Evolutionary conservation across 2,888 invertebrate genomes (phyloP), one percentile per base, ranked within the genome.

Genomic region (Drosophila pseudotakahashii): DNA sequence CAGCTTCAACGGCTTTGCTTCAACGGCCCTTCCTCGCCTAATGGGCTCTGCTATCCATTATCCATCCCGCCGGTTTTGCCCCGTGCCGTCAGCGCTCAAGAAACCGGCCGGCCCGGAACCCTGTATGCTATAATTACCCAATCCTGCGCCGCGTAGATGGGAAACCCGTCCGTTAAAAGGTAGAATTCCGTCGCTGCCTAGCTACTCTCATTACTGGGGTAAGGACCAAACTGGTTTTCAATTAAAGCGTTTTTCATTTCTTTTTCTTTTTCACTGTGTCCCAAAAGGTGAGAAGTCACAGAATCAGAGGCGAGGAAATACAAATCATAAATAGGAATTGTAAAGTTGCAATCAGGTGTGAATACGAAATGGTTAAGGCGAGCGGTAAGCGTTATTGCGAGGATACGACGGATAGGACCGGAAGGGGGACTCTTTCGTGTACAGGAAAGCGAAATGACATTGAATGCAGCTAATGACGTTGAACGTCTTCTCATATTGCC

Each of bases 271-370:
- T 30, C 26, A 7, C n/a, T 9, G 44, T 58, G 63, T 30, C 30
- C 19, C 19, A 41, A 30, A 45, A 54, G 54, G 13, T 42, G n/a
- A 9, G 9, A 45, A 45, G 45, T n/a, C 45, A 6, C 23, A 45
- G 67, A 54, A 47, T 39, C 51, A 48, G 14, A 61, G 66, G 58
- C 37, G 41, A 57, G 23, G 39, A 11, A 47, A 42, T 5, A 32
- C 57, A 53, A 48, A 23, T 26, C n/a, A 50, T 5, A 54, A 23
- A 23, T 26, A 44, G 44, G 55, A 57, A 55, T 74, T 76, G 72
- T 76, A 58, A 52, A 63, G 57, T 71, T 83, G 67, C 79, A 88
- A 77, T 87, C 86, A 87, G 88, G 88, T 89, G 89, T 88, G 81
- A 88, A 87, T 50, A 75, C 73, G 77, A 68, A 66, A 50, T 61